Base-by-base conservation (phyloP, 1,140 invertebrate species). In the Drosophila triauraria region DNA sequence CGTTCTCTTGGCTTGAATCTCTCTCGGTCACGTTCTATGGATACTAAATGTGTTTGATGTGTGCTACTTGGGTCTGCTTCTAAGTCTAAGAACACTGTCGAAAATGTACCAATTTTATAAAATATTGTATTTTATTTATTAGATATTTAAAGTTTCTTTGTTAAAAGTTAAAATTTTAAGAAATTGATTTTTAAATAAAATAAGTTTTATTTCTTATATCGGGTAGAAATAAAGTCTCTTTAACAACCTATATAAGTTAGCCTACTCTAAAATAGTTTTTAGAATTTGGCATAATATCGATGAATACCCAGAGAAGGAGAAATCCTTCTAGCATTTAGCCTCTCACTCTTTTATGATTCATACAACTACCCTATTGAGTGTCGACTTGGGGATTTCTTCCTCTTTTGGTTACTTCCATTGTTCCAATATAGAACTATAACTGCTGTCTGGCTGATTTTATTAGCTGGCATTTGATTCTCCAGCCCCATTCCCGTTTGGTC, bases 391-490 rank as follows among this genome's bases (percentile, higher is more conserved):
- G 38, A 44, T 44, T 27, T 15, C n/a, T 25, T 15, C 9, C 12
- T 57, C 25, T 50, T 10, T 58, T n/a, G 60, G 47, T 35, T 27
- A 23, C 25, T 57, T 67, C 62, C 71, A 44, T 72, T 17, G 17
- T 50, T 48, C 32, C 43, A 30, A 35, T 47, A 44, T 38, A 58
- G 42, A 67, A 82, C 56, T 83, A 70, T 78, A 74, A 81, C 65
- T 63, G 75, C 69, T 75, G 79, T 62, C 69, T 79, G 83, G 48
- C 67, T 72, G 71, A 80, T 82, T 82, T 86, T 86, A 87, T 86
- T 79, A 69, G 79, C 71, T 82, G 63, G 48, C 65, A 82, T 62
- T 79, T 69, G 80, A 54, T 69, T 48, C 53, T 46, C 3, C 35
- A 42, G 9, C 20, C 30, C 25, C 54, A 48, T 17, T 59, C 30